These are phyloP conservation scores for Strix aluco DNA, from an alignment of 2,113 vertebrate species.

Conservation along the genomic window DNA sequence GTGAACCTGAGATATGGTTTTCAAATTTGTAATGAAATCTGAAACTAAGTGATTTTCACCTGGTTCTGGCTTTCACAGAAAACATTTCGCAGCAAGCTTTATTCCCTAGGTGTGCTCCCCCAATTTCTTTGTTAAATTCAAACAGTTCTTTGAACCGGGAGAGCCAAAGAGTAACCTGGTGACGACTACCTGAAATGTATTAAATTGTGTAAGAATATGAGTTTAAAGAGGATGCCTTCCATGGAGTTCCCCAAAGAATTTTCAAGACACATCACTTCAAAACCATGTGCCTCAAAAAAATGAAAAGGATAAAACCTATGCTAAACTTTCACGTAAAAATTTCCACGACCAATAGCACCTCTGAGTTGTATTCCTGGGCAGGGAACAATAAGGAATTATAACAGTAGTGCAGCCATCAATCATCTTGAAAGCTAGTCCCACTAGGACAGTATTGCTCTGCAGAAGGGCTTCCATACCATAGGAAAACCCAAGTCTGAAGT, in stretches of 20 bases:
- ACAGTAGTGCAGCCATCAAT: background rate
- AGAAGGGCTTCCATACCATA: background rate
- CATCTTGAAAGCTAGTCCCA: background rate
- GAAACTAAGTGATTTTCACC: slow-evolving; percentile 71
- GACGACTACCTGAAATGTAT: background rate
- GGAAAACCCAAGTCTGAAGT: background rate
- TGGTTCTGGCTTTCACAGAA: slow-evolving; percentile 59
- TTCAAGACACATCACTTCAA: background rate
- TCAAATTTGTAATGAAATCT: slow-evolving; percentile 69
- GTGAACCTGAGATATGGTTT: slow-evolving; percentile 70
- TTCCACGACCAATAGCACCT: background rate
- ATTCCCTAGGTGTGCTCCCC: slow-evolving; percentile 53
- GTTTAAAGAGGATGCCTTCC: background rate
- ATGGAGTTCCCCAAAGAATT: background rate
- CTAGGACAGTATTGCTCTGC: background rate
- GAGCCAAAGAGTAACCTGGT: background rate
- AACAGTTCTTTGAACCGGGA: background rate
- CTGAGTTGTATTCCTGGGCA: background rate
- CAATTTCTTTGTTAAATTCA: slow-evolving; percentile 47
- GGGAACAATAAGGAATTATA: background rate
- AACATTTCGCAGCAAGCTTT: slow-evolving; percentile 54
- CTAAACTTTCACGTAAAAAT: background rate
- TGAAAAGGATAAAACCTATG: background rate
- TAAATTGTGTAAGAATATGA: background rate
- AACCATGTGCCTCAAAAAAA: background rate